Base-by-base conservation (phyloP, 1,140 invertebrate species). In the Neodiprion lecontei region DNA sequence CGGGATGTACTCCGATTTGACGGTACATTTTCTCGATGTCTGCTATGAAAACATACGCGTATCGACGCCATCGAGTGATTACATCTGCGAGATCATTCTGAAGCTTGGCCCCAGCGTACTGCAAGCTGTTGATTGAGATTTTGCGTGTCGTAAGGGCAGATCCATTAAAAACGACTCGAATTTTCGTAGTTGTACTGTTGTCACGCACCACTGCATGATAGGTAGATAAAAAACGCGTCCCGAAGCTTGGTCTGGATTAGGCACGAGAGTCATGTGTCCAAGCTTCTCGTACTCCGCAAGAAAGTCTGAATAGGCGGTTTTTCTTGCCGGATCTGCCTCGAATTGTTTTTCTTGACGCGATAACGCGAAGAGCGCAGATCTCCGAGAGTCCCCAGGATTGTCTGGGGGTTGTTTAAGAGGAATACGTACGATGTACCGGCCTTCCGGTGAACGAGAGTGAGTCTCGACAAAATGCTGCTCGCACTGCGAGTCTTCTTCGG, bases 141-240 rank as follows among this genome's bases (percentile, higher is more conserved):
- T 17, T 17, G 17, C 17, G 17, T 17, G 17, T 17, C 17, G 17
- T 17, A 17, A 17, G 17, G 17, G 17, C 17, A 17, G 17, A 17
- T 17, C 17, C 17, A 17, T 17, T 17, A 17, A 17, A 17, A 17
- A 17, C 17, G 17, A 17, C 17, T 17, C 0, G 17, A 17, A 17
- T 17, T 17, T 17, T 17, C 17, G 17, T 17, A 17, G 17, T 17
- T 17, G 17, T 17, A 17, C 17, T 17, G 17, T 17, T 17, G 17
- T 17, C 17, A 17, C 17, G 17, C 17, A 17, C 17, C 17, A 17
- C 17, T 17, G 17, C 17, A 17, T 17, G 17, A 17, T 17, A 0
- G 17, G 17, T 17, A 17, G 17, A 17, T 17, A 71, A 87, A 81
- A 72, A 87, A 86, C 9, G 85, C 84, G 14, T 83, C 77, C 9